These are phyloP conservation scores for Paracanthobrama guichenoti DNA, from an alignment of 2,113 vertebrate species.

Conservation along the genomic window DNA sequence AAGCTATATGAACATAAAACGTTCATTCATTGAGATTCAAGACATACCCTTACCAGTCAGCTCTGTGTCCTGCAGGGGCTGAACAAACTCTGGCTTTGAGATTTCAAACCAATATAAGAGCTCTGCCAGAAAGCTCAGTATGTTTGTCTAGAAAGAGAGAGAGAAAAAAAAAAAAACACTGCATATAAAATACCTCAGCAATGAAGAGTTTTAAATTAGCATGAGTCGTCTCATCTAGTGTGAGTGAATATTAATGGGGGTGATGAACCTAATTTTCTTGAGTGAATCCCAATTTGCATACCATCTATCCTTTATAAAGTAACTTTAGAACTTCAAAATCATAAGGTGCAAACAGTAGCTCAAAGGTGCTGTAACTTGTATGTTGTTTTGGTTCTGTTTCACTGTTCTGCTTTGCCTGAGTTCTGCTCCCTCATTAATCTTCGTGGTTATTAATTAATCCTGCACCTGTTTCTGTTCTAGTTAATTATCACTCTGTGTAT, in stretches of 20 bases:
- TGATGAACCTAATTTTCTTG: not conserved
- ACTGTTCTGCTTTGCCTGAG: too few species aligned
- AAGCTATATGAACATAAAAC: not conserved
- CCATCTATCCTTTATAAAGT: not conserved
- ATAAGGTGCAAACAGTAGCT: not conserved
- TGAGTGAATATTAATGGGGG: not conserved
- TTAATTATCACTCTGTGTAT: too few species aligned
- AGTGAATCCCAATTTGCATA: not conserved
- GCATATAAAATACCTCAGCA: not conserved
- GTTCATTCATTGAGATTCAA: too few species aligned
- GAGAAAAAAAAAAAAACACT: not conserved
- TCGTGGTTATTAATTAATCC: too few species aligned
- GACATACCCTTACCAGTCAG: slow-evolving; percentile 68
- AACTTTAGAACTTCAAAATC: not conserved
- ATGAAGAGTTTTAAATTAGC: not conserved
- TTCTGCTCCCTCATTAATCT: too few species aligned
- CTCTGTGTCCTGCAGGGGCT: slow-evolving; percentile 74
- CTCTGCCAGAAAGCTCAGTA: slow-evolving; percentile 84
- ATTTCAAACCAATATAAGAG: slow-evolving; percentile 88
- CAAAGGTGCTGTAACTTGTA: not conserved
- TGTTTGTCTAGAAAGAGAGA: slow-evolving; percentile 75
- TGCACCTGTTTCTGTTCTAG: too few species aligned
- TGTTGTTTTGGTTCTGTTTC: too few species aligned
- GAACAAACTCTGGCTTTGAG: slow-evolving; percentile 85
- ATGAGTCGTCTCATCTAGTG: not conserved